A percentile compares a stretch with the other conserved stretches of the same genome.
phyloP scores from a whole-genome alignment of 1,140 invertebrate genomes.

The Danaus melanippus region DNA sequence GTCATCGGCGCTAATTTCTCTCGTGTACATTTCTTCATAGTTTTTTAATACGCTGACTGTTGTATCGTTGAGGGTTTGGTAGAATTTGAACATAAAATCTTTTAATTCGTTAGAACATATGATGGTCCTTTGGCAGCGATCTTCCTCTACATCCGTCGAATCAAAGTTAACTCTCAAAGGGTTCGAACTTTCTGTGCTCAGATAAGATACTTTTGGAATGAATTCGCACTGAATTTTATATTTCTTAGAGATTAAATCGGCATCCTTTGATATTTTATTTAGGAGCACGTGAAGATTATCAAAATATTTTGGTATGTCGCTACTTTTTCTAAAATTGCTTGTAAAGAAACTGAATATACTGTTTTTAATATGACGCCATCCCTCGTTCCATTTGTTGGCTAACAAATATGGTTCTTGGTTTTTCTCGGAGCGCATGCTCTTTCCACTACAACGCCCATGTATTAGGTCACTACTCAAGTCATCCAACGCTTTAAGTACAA shows the following conservation, averaged over 20 bases:
- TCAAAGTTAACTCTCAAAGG: slow-evolving; percentile 11
- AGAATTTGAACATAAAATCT: slow-evolving; percentile 35
- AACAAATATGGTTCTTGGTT: slow-evolving; percentile 3
- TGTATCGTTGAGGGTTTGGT: slow-evolving; percentile 38
- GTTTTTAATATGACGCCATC: slow-evolving; percentile 18
- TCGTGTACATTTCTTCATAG: slow-evolving; percentile 44
- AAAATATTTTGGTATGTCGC: slow-evolving; percentile 14
- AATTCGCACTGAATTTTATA: slow-evolving; percentile 35
- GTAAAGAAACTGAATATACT: slow-evolving; percentile 6
- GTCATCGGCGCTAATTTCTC: slow-evolving; percentile 31
- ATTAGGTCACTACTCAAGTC: slow-evolving; percentile 35
- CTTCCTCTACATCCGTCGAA: slow-evolving; percentile 9
- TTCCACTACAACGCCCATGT: slow-evolving; percentile 35
- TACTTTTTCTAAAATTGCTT: slow-evolving; percentile 5
- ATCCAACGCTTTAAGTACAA: slow-evolving; percentile 40
- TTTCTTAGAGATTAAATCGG: slow-evolving; percentile 19
- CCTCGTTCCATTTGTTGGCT: slow-evolving; percentile 18
- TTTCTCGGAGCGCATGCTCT: slow-evolving; percentile 17
- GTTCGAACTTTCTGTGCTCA: slow-evolving; percentile 1
- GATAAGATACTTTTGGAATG: slow-evolving; percentile 12
- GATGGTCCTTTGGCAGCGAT: slow-evolving; percentile 26
- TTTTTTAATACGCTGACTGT: slow-evolving; percentile 30
- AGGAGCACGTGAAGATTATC: slow-evolving; percentile 34
- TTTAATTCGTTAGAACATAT: slow-evolving; percentile 44
- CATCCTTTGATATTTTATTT: slow-evolving; percentile 24